Base-by-base conservation (phyloP, 2,797 vertebrate species). In the Odontamblyopus rebecca region DNA sequence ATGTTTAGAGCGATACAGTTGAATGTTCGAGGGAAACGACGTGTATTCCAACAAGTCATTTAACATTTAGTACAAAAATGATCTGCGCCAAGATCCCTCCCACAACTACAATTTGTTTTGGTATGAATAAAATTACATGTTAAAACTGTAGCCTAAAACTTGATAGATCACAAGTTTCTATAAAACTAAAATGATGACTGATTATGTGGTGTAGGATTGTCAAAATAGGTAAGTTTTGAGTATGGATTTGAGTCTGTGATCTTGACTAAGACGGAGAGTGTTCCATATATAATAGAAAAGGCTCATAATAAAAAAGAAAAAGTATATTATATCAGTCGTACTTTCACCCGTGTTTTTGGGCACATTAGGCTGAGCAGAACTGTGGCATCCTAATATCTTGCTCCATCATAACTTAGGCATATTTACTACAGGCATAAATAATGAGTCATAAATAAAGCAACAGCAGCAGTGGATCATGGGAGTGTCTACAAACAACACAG, bases 401-500 rank as follows among this genome's bases (percentile, higher is more conserved):
- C n/a, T 23, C 8, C 53, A 54, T 54, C 53, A 53, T n/a, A n/a
- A 19, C 19, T 8, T 19, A 19, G 19, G 19, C 6, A 8, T 54
- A n/a, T 54, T 54, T 54, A 54, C n/a, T n/a, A 54, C n/a, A 54
- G 53, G n/a, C 35, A 63, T 23, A 63, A 23, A 63, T 63, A 41
- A 63, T 23, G 35, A 38, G 19, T 63, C 61, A 63, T 63, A 62
- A 62, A n/a, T 62, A 63, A 63, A 9, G 19, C 35, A 41, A n/a
- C 35, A 63, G 61, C 61, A 41, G 19, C 61, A 41, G 61, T 35
- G n/a, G 35, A 63, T 41, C 61, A 26, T n/a, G 35, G 41, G 61
- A 63, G 35, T 11, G 23, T 41, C n/a, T 26, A 63, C 61, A 63
- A 41, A 63, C 61, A 62, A 62, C 53, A 62, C 61, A 41, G 32